Evolutionary conservation across 2,888 invertebrate genomes (phyloP).

Genomic region (Clitarchus hookeri): DNA sequence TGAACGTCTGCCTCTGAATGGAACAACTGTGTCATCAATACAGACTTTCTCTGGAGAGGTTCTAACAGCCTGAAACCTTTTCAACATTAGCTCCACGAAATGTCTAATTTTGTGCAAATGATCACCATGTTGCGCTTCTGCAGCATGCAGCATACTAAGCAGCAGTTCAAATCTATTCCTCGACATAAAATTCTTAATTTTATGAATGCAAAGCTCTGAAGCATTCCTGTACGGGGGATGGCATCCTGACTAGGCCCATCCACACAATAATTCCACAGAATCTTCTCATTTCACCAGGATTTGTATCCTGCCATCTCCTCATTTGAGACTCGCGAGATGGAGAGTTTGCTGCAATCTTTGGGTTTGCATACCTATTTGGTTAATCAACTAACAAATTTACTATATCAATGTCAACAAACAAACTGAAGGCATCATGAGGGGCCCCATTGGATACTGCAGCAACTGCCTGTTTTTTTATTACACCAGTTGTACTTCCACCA

Average conservation of each 20-base stretch:
- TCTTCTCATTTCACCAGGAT: not conserved
- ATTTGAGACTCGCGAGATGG: not conserved
- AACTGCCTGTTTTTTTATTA: no score
- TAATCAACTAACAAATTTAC: no score
- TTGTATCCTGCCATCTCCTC: not conserved
- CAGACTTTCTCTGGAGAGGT: not conserved
- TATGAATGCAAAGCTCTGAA: not conserved
- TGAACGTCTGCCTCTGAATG: conserved; percentile 11
- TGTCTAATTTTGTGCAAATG: not conserved
- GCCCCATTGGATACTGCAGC: no score
- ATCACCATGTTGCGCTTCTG: not conserved
- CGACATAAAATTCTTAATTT: not conserved
- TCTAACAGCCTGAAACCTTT: not conserved
- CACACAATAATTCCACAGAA: not conserved
- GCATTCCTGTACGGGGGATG: not conserved
- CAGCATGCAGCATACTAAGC: not conserved
- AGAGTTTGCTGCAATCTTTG: not conserved
- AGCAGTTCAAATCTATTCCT: not conserved
- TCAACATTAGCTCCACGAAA: not conserved
- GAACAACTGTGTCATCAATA: conserved; percentile 25
- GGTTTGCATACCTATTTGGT: not conserved
- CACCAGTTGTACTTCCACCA: no score
- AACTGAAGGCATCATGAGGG: no score
- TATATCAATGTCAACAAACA: no score
- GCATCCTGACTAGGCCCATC: not conserved